Base-by-base conservation (phyloP, 2,888 invertebrate species). In the Lobophora halterata region DNA sequence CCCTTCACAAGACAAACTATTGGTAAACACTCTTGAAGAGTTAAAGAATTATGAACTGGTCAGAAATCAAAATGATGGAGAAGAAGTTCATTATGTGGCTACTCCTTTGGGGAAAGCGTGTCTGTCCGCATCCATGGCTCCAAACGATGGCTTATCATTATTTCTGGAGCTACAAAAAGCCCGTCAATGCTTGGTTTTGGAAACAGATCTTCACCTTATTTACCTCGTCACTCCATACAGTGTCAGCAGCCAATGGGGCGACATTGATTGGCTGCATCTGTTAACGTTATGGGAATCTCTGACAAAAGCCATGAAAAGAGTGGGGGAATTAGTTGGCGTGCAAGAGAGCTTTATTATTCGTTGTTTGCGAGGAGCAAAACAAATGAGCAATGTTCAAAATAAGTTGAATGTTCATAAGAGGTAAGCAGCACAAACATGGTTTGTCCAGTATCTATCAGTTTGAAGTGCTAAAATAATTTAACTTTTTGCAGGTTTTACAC, bases 201-300 rank as follows among this genome's bases (percentile, higher is more conserved):
- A 98, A 70, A 96, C 95, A 34, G 99, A 99, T 62, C 88, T 99
- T 1, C 99, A 99, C 79, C 91, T 98, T 20, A 92, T 99, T 27
- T 99, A 98, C 77, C 88, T 97, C 61, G 98, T 98, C 20, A 99
- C 98, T 1, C 99, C 99, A 0, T 94, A 96, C 48, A 96, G 95
- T 71, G 92, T 95, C 12, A 93, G 94, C 57, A 92, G 92, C 64
- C 93, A 95, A 42, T 91, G 93, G 89, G 89, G 90, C 39, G 89
- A 93, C 61, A 88, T 97, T 27, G 96, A 98, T 66, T 95, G 95
- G 95, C 85, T 94, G 66, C 89, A 91, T 52, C 92, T 91, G 60
- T 82, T 97, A 20, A 92, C 93, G 47, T 68, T 97, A 19, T 98
- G 96, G 95, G 95, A 95, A 60, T 89, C 90, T 31, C 81, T 98